Conservation (phyloP, 2,888 invertebrate genomes). For the Cheiracanthium punctorium region DNA sequence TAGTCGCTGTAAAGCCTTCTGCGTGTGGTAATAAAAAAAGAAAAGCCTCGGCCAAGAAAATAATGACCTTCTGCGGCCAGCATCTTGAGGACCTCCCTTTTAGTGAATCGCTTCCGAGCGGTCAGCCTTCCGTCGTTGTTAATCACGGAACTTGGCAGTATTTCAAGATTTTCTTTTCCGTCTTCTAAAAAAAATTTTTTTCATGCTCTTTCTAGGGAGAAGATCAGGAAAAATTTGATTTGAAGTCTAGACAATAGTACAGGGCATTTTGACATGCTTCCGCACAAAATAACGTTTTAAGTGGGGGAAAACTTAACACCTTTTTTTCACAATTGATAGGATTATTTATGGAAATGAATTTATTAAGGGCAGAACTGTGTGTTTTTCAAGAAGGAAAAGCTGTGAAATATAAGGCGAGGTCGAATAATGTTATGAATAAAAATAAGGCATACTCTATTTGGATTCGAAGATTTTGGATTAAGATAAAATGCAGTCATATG, state of each 20-base stretch:
- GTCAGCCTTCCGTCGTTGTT: neutral
- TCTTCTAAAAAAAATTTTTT: too few species aligned
- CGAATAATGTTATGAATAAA: too few species aligned
- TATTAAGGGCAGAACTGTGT: too few species aligned
- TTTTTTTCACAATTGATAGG: too few species aligned
- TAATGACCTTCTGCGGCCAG: neutral
- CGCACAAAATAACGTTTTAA: too few species aligned
- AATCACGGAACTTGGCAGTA: neutral
- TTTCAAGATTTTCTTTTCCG: neutral
- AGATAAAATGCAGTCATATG: too few species aligned
- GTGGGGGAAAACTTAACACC: too few species aligned
- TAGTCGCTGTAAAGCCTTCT: neutral
- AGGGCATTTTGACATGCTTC: neutral
- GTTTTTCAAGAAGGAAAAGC: too few species aligned
- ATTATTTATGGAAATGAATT: too few species aligned
- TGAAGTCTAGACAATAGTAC: neutral
- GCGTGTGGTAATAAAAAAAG: neutral
- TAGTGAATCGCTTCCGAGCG: constrained; percentile 3
- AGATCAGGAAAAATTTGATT: neutral
- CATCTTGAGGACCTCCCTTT: constrained; percentile 2
- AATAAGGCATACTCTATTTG: too few species aligned
- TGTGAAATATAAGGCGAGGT: too few species aligned
- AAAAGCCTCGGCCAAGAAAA: neutral
- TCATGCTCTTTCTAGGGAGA: neutral
- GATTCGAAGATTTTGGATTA: too few species aligned